Evolutionary conservation across 2,797 vertebrate genomes (phyloP).

Genomic region (Falco columbarius): DNA sequence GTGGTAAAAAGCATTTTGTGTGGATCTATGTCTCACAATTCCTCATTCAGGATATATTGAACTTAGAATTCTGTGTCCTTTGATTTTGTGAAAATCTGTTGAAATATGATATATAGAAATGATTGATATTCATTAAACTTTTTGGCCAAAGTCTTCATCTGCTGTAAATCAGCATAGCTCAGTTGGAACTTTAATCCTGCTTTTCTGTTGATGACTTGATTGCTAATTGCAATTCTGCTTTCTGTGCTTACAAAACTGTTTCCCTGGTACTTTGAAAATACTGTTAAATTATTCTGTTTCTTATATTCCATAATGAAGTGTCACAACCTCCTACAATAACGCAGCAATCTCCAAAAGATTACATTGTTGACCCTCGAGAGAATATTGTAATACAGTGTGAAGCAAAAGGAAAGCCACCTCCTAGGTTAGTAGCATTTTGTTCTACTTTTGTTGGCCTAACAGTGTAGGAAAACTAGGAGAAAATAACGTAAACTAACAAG

Average conservation of each 20-base stretch:
- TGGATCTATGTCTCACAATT: background rate
- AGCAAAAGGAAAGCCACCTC: constrained; percentile 95
- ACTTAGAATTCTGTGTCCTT: background rate
- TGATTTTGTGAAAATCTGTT: background rate
- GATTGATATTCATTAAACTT: accelerated
- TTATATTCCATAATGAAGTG: constrained; percentile 81
- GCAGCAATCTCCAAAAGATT: constrained; percentile 94
- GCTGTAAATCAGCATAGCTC: background rate
- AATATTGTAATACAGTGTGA: constrained; percentile 95
- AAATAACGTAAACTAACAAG: background rate
- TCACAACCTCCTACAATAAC: constrained; percentile 95
- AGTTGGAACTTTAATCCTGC: background rate
- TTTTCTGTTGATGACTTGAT: background rate
- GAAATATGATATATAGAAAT: background rate
- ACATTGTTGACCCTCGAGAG: constrained; percentile 95
- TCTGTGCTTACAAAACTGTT: background rate
- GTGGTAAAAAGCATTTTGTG: background rate
- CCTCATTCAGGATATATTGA: background rate
- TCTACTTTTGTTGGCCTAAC: background rate
- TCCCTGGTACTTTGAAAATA: constrained; percentile 19
- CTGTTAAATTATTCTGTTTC: constrained; percentile 60
- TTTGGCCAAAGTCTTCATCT: background rate
- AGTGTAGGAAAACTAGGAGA: background rate
- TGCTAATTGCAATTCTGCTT: background rate
- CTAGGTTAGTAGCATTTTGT: constrained; percentile 82